Conservation (phyloP, 2,888 invertebrate species). For the Cartodere bifasciata region DNA sequence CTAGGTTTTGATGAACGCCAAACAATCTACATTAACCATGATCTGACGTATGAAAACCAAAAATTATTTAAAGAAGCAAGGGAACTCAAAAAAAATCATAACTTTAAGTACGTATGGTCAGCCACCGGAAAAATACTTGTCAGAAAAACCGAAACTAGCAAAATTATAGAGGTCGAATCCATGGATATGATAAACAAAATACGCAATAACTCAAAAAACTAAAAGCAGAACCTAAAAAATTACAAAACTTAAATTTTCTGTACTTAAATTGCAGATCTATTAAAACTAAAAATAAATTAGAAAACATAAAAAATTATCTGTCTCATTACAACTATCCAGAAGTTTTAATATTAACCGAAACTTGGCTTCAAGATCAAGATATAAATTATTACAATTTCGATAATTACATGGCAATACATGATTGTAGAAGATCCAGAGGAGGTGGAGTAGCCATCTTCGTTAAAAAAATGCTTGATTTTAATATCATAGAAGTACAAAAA, state of each 20-base stretch:
- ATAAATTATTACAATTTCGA: no score
- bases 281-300: slow-evolving; percentile 4
- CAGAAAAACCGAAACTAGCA: slow-evolving; percentile 5
- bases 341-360: no score
- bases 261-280: slow-evolving; percentile 5
- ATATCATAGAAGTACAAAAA: no score
- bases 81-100: slow-evolving; percentile 2
- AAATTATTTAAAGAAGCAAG: slow-evolving; percentile 4
- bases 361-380: no score
- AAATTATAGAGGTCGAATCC: slow-evolving; percentile 1
- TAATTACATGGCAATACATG: no score
- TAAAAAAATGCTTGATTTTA: no score
- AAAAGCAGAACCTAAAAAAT: no score
- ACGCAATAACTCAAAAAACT: no score
- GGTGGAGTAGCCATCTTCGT: no score
- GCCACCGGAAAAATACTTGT: slow-evolving; percentile 4
- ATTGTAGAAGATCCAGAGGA: no score
- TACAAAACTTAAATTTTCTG: slow-evolving; percentile 6
- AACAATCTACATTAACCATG: slow-evolving; percentile 6
- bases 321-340: no score
- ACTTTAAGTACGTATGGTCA: slow-evolving; percentile 5
- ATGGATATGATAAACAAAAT: slow-evolving; percentile 1
- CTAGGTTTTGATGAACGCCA: slow-evolving; percentile 6
- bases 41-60: slow-evolving; percentile 5
- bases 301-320: no score